These are phyloP conservation scores for Galbula dea DNA, from an alignment of 2,113 vertebrate genomes.

Conservation along the genomic window DNA sequence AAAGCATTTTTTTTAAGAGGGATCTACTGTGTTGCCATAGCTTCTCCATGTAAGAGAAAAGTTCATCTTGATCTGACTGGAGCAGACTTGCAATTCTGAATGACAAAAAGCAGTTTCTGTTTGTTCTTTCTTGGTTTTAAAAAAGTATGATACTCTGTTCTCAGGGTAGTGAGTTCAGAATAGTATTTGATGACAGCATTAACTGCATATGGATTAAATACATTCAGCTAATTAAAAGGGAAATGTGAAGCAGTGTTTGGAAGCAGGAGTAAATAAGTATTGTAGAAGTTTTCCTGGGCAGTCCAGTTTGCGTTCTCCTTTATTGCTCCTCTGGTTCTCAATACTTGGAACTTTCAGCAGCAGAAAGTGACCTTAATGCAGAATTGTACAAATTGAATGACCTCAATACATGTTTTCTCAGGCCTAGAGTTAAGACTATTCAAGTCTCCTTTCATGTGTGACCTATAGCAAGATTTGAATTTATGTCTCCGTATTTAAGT, in stretches of 20 bases:
- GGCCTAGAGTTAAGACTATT: not conserved
- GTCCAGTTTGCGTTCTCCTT: not conserved
- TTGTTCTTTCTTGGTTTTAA: not conserved
- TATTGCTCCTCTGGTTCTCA: not conserved
- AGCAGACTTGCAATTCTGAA: not conserved
- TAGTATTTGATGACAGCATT: not conserved
- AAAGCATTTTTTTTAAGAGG: not conserved
- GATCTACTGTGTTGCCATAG: not conserved
- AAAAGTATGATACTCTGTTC: not conserved
- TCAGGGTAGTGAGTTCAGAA: not conserved
- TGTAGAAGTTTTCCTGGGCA: not conserved
- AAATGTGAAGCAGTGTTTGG: not conserved
- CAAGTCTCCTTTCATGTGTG: not conserved
- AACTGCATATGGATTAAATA: not conserved
- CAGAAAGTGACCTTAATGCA: not conserved
- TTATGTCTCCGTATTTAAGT: not conserved
- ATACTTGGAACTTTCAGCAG: not conserved
- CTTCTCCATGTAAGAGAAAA: not conserved
- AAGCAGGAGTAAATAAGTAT: not conserved
- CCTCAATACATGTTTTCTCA: not conserved
- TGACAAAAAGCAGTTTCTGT: not conserved
- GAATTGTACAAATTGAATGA: not conserved
- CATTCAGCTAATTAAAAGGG: not conserved
- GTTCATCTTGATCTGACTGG: not conserved
- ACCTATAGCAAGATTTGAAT: constrained; percentile 10